Percentiles rank a stretch among this genome's conserved stretches.
Evolutionary conservation across 1,140 invertebrate genomes (phyloP).

Genomic region (Solenopsis invicta): DNA sequence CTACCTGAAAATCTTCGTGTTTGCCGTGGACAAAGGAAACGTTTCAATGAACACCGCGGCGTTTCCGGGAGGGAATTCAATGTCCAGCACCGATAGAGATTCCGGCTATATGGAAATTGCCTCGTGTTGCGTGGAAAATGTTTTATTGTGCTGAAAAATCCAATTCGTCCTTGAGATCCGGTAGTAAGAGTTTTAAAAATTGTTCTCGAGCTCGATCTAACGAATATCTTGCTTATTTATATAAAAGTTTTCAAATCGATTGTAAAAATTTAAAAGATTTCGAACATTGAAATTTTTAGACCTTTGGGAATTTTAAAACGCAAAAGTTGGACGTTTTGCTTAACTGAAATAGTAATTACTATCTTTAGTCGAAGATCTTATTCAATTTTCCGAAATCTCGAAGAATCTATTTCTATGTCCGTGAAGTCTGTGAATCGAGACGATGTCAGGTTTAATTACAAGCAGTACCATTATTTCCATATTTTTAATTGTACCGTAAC

Average conservation of each 20-base stretch:
- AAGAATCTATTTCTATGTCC: neutral
- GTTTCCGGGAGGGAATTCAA: conserved; percentile 33
- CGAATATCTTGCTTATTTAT: neutral
- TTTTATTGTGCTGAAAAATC: neutral
- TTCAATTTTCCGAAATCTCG: neutral
- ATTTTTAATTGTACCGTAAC: conserved; percentile 1
- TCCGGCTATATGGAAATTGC: conserved; percentile 40
- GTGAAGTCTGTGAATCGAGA: neutral
- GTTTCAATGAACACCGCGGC: conserved; percentile 18
- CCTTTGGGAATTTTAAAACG: neutral
- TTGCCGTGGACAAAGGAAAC: conserved; percentile 35
- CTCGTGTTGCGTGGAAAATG: conserved; percentile 13
- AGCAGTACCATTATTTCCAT: conserved; percentile 13
- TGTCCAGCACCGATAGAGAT: conserved; percentile 27
- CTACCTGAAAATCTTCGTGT: conserved; percentile 40
- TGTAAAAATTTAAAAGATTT: too few relatives aligned
- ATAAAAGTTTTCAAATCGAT: neutral
- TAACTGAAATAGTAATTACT: neutral
- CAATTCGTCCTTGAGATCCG: neutral
- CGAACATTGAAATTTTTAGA: neutral
- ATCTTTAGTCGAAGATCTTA: neutral
- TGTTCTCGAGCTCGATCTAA: neutral
- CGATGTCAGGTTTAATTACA: neutral
- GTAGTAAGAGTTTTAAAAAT: neutral
- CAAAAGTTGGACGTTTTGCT: neutral